Evolutionary conservation across 1,140 invertebrate genomes (phyloP), one percentile per base, ranked within the genome.

Genomic region (Dermatophagoides farinae): DNA sequence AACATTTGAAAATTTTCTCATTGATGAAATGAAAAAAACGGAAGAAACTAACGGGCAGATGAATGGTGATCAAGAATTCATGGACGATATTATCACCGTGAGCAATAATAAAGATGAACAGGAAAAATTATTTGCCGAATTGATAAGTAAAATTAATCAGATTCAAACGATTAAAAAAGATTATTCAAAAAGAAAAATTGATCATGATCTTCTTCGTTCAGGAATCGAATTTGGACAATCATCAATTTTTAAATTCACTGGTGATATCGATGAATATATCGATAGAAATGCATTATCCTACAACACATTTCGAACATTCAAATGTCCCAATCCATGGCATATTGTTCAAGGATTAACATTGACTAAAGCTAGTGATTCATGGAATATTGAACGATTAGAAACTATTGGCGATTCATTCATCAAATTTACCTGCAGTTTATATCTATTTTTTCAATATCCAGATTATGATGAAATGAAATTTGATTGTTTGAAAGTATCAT

Each of bases 351-450:
- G 44, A 37, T 37, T 60, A 12, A 60, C 58, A 18, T 20, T 60
- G 8, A 23, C n/a, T 54, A 71, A 78, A 50, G 78, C 81, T 0
- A 76, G 80, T 62, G 88, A 95, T 69, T 79, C 80, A 6, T 81
- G 88, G 53, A 81, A 88, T 69, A 75, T 88, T 63, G 88, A 93
- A 70, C 73, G 86, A 6, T 70, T 83, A 6, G 88, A 93, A 72
- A 84, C 84, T 0, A 75, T 93, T 18, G 89, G 89, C 0, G 88
- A 95, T 72, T 82, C 85, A 0, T 91, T 88, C 68, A 73, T 93
- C 0, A 95, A 93, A 72, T 83, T 85, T 65, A 79, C 80, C 5
- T 73, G 77, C 12, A 83, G 82, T 10, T 68, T 87, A 0, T 85
- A 80, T 67, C 69, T 90, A 12, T 84, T 79, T 67, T 77, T 80